A percentile compares a stretch with the other conserved stretches of the same genome.
Conservation (phyloP, 2,888 invertebrate species). For the Phalangium opilio region DNA sequence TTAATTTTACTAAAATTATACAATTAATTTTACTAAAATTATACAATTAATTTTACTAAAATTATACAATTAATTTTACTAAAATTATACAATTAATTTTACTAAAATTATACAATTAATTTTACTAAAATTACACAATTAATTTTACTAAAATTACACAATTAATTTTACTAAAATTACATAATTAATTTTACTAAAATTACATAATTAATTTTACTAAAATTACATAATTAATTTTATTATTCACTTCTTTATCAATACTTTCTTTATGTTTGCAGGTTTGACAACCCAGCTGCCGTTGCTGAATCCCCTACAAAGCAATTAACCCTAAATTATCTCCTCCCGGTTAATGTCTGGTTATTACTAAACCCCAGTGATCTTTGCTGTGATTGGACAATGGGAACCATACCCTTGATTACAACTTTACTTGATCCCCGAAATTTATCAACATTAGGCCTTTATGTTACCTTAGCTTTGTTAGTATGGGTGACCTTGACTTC, state of each 20-base stretch:
- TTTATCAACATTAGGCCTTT: conserved; percentile 55
- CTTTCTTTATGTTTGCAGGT: conserved; percentile 39
- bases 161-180: too few species aligned
- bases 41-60: too few species aligned
- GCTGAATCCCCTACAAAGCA: conserved; percentile 67
- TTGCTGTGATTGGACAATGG: conserved; percentile 99
- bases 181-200: too few species aligned
- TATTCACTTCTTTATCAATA: not conserved
- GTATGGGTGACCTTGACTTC: conserved; percentile 21
- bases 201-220: too few species aligned
- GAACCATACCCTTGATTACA: conserved; percentile 70
- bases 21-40: too few species aligned
- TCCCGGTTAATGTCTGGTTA: conserved; percentile 78
- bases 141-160: too few species aligned
- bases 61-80: too few species aligned
- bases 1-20: too few species aligned
- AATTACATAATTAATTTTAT: not conserved
- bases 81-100: too few species aligned
- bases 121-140: too few species aligned
- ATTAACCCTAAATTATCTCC: conserved; percentile 80
- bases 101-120: too few species aligned
- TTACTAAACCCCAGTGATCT: conserved; percentile 73
- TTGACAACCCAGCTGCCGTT: conserved; percentile 93
- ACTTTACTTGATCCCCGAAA: conserved; percentile 66
- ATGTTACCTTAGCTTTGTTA: conserved; percentile 34